Percentiles rank a stretch among this genome's conserved stretches.
Evolutionary conservation across 1,140 invertebrate species (phyloP).

Genomic region (Platyscapa corneri): DNA sequence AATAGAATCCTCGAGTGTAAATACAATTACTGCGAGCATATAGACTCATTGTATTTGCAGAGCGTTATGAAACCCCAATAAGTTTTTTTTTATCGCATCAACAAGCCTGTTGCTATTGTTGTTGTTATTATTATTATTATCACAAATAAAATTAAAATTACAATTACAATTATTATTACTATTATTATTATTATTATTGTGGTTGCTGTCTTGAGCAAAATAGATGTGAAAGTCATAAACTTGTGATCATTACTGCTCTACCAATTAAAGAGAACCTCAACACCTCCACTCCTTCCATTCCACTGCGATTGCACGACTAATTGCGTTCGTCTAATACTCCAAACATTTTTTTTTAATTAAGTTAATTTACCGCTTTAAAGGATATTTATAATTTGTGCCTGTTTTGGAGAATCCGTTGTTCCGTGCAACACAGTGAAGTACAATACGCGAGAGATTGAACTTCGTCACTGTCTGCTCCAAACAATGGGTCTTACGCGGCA

Average conservation of each 20-base stretch:
- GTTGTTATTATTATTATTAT: no score
- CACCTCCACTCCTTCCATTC: background rate
- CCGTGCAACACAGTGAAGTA: background rate
- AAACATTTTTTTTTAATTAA: background rate
- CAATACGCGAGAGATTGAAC: no score
- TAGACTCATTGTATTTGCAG: constrained; percentile 40
- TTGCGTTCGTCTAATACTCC: background rate
- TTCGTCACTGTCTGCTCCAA: background rate
- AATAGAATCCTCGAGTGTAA: constrained; percentile 48
- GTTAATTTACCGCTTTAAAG: background rate
- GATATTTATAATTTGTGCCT: background rate
- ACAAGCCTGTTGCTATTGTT: background rate
- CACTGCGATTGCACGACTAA: background rate
- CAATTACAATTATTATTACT: no score
- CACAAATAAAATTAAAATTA: no score
- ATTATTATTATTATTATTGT: no score
- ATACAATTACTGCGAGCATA: constrained; percentile 44
- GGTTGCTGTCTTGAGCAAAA: background rate
- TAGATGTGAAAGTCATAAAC: background rate
- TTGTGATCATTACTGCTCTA: background rate
- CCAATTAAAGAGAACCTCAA: background rate
- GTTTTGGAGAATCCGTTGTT: background rate
- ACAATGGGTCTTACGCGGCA: background rate
- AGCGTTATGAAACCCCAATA: constrained; percentile 30
- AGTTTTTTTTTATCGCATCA: constrained; percentile 15